phyloP scores from a whole-genome alignment of 2,113 vertebrate species.

The Platycercus adscitus region DNA sequence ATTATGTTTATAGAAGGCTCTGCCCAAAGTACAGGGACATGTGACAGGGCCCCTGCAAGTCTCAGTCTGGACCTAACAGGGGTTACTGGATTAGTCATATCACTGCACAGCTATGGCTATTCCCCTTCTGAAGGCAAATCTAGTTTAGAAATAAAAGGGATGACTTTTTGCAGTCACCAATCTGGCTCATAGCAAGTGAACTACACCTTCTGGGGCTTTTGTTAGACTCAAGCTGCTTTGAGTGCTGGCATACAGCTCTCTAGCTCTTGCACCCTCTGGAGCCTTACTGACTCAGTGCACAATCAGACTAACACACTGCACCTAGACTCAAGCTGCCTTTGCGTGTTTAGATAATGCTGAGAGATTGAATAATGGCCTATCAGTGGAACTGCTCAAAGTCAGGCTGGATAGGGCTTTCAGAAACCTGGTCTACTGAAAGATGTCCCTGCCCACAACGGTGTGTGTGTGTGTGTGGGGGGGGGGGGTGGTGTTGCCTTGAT shows the following conservation, averaged over 20 bases:
- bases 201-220: background rate
- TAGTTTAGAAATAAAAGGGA: background rate
- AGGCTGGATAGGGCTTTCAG: background rate
- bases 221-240: background rate
- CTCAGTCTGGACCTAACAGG: background rate
- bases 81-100: background rate
- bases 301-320: background rate
- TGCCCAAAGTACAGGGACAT: background rate
- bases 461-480: no score
- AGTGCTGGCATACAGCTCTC: background rate
- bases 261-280: background rate
- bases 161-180: background rate
- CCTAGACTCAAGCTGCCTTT: background rate
- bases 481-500: background rate
- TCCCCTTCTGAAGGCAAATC: background rate
- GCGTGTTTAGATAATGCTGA: background rate
- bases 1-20: background rate
- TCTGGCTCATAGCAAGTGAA: background rate
- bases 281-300: background rate
- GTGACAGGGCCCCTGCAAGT: background rate
- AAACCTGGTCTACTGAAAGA: background rate
- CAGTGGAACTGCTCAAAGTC: background rate
- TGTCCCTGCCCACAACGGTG: background rate
- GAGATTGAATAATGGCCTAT: background rate
- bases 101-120: background rate